Evolutionary conservation across 1,140 invertebrate species (phyloP), one percentile per base, ranked within the genome.

Genomic region (Campoletis sonorensis): DNA sequence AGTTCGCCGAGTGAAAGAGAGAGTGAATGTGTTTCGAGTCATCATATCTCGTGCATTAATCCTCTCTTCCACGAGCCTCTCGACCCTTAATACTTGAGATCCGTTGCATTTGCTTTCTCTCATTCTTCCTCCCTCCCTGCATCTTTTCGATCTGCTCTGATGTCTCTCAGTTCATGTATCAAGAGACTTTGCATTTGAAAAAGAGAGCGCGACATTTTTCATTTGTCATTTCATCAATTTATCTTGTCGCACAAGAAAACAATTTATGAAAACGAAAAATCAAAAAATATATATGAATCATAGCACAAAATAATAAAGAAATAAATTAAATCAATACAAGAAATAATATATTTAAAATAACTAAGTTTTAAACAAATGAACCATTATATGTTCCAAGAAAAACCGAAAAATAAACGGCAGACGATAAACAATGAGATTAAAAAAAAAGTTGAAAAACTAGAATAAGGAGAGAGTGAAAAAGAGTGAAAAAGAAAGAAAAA

Each of bases 81-180:
- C 49, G 40, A 49, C 40, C 72, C 45, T 26, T 30, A 49, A 51
- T 30, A 51, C 70, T 72, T 72, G 70, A 49, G 72, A 75, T 54
- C 7, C 72, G 40, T 49, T 75, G 40, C 45, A 40, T 75, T 72
- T 49, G 40, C 40, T 72, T 26, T 72, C 72, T 54, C 33, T 75
- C 72, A 27, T 64, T 26, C 61, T 64, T 64, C 23, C 61, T 26
- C 23, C 61, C 23, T 26, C 61, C 27, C n/a, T n/a, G n/a, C 23
- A 13, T 26, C 23, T 26, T 54, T 54, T 75, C 72, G 40, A 45
- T 45, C 37, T 37, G 37, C 11, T 54, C 72, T 18, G 23, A 49
- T 77, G 79, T 79, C 75, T 11, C 40, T 83, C 78, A 80, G 78
- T 83, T 72, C 30, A 80, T 80, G 79, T 78, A 83, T 83, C 72